Percentiles rank a stretch among this genome's conserved stretches.
Conservation (phyloP, 2,113 vertebrate genomes). For the Toxotes jaculatrix region DNA sequence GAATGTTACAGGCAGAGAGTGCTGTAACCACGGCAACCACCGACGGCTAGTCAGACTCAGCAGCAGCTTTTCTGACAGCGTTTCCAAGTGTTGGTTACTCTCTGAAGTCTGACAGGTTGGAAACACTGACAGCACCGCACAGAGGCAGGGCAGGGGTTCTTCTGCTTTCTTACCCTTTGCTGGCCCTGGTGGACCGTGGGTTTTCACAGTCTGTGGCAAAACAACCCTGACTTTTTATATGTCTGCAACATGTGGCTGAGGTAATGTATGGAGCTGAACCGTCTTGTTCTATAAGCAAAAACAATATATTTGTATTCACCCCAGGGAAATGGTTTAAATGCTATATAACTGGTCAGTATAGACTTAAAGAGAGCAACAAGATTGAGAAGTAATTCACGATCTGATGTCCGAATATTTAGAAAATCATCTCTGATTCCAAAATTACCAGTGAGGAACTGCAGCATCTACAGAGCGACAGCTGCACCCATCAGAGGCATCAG, state of each 20-base stretch:
- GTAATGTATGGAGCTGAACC: background rate
- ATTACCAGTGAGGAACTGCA: background rate
- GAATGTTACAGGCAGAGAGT: background rate
- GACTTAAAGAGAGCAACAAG: background rate
- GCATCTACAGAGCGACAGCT: background rate
- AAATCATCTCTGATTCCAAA: background rate
- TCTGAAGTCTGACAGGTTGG: background rate
- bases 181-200: background rate
- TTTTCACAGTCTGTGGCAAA: background rate
- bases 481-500: background rate
- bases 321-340: constrained; percentile 16
- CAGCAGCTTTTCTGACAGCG: background rate
- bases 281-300: constrained; percentile 22
- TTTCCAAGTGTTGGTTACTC: constrained; percentile 2
- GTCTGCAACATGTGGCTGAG: background rate
- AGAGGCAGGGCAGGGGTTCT: background rate
- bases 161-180: background rate
- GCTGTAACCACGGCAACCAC: constrained; percentile 20
- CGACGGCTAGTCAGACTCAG: background rate
- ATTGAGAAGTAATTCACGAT: background rate
- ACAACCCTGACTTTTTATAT: background rate
- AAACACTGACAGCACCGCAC: background rate
- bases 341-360: constrained; percentile 4
- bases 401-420: constrained; percentile 22
- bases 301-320: background rate